Evolutionary conservation across 2,888 invertebrate species (phyloP).

Genomic region (Salpingus planirostris): DNA sequence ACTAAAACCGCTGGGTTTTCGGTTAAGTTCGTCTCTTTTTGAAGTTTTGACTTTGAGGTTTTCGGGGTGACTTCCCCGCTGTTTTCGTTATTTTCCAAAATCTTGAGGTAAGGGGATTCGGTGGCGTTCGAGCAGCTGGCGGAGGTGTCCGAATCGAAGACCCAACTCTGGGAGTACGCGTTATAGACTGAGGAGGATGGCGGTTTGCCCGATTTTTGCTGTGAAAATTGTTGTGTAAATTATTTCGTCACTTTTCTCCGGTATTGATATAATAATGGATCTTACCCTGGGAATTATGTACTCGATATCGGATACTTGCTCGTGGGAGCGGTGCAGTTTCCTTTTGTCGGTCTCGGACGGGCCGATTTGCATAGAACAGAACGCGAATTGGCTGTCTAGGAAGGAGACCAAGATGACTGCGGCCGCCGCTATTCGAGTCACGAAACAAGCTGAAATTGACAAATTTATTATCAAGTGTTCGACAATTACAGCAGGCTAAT

Average conservation of each 20-base stretch:
- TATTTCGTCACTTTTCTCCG: neutral
- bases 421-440: slow-evolving; percentile 41
- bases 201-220: slow-evolving; percentile 40
- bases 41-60: slow-evolving; percentile 4
- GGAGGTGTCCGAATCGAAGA: slow-evolving; percentile 39
- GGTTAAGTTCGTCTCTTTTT: slow-evolving; percentile 26
- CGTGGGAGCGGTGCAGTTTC: slow-evolving; percentile 33
- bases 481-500: too few species aligned
- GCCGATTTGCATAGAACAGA: slow-evolving; percentile 42
- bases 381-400: slow-evolving; percentile 44
- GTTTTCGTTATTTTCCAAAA: slow-evolving; percentile 32
- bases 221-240: slow-evolving; percentile 12
- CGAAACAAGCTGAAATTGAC: slow-evolving; percentile 41
- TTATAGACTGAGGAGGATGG: slow-evolving; percentile 33
- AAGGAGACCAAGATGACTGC: slow-evolving; percentile 42
- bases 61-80: slow-evolving; percentile 28
- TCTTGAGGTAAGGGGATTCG: slow-evolving; percentile 32
- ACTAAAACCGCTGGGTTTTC: slow-evolving; percentile 42
- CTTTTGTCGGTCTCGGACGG: slow-evolving; percentile 22
- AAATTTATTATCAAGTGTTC: slow-evolving; percentile 9
- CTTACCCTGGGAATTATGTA: slow-evolving; percentile 47
- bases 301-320: slow-evolving; percentile 45
- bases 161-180: slow-evolving; percentile 46
- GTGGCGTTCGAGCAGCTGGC: slow-evolving; percentile 31
- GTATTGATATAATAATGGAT: too few species aligned